These are phyloP conservation scores for Hemicordylus capensis DNA, from an alignment of 2,113 vertebrate species.

Conservation along the genomic window DNA sequence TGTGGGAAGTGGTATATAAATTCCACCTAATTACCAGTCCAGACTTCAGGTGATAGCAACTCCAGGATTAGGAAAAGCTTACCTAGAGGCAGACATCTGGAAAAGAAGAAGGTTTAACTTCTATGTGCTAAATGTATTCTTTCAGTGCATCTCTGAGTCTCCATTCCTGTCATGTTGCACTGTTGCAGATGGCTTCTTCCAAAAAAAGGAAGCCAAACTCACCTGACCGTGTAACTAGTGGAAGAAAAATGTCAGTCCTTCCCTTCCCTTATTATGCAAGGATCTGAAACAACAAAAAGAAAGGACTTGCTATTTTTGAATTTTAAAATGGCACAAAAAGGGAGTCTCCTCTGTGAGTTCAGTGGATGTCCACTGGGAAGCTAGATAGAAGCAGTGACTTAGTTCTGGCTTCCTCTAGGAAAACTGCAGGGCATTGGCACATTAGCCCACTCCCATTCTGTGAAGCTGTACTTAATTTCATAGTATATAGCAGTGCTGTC, in stretches of 20 bases:
- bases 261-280: neutral
- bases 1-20: no score
- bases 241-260: neutral
- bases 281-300: neutral
- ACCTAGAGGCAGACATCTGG: neutral
- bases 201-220: constrained; percentile 25
- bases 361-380: fast-evolving
- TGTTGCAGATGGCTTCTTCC: neutral
- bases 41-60: neutral
- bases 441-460: constrained; percentile 49
- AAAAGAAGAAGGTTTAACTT: neutral
- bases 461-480: constrained; percentile 60
- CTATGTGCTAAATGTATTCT: neutral
- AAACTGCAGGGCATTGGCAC: constrained; percentile 31
- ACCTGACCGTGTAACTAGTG: fast-evolving
- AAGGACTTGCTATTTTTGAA: neutral
- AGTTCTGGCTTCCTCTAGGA: constrained; percentile 17
- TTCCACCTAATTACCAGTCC: neutral
- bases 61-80: neutral
- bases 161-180: neutral
- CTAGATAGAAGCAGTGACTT: constrained; percentile 3
- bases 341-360: neutral
- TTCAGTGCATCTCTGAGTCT: neutral
- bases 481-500: constrained; percentile 55
- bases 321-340: neutral